A percentile compares a stretch with the other conserved stretches of the same genome.
phyloP scores from a whole-genome alignment of 2,797 vertebrate genomes.

The Streptopelia turtur region DNA sequence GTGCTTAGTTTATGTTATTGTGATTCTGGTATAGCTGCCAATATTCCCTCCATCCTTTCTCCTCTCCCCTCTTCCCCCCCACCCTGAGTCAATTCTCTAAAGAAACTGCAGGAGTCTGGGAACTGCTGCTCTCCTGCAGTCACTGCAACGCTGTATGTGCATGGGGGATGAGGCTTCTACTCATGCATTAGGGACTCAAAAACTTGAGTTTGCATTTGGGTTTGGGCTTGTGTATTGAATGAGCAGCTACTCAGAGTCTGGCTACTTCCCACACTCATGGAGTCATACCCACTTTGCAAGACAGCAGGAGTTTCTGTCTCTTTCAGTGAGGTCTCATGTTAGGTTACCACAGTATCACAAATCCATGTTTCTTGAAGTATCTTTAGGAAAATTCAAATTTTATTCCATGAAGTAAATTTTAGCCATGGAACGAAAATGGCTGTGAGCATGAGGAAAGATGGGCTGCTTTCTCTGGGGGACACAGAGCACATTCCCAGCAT shows the following conservation, averaged over 20 bases:
- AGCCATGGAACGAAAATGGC: background rate
- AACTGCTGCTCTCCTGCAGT: background rate
- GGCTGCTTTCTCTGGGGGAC: background rate
- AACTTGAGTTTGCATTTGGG: background rate
- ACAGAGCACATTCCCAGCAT: fast-evolving
- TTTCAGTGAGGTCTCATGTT: background rate
- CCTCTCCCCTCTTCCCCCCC: background rate
- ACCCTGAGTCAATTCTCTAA: background rate
- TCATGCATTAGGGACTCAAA: background rate
- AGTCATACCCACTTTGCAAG: background rate
- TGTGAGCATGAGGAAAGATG: background rate
- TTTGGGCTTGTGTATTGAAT: background rate
- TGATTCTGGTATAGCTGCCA: constrained; percentile 18
- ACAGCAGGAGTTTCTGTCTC: background rate
- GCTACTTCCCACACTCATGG: background rate
- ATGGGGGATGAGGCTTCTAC: background rate
- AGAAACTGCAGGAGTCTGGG: background rate
- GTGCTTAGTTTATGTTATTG: background rate
- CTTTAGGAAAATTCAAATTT: background rate
- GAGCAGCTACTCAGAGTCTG: background rate
- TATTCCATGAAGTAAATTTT: background rate
- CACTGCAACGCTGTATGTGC: background rate
- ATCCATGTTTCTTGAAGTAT: background rate
- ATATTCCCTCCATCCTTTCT: background rate
- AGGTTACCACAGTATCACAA: background rate